Conservation (phyloP, 1,140 invertebrate species). For the Macrostomum lignano region DNA sequence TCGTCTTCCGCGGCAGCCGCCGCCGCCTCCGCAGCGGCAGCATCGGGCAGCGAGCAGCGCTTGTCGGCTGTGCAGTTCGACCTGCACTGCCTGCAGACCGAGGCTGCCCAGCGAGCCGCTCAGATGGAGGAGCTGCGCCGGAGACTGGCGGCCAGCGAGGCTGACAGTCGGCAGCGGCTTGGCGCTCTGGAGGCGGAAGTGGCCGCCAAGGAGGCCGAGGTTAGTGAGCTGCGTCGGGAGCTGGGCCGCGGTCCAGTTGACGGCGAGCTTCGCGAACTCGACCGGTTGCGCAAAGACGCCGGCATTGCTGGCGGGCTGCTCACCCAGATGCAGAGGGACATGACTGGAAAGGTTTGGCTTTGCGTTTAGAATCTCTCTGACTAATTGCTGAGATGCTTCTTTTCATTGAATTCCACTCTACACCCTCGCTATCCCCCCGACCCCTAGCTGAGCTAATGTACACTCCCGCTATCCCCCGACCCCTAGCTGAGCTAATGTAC, state of each 20-base stretch:
- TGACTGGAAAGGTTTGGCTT: constrained; percentile 22
- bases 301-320: constrained; percentile 24
- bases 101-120: not conserved
- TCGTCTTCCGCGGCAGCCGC: too few species aligned
- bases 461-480: too few species aligned
- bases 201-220: constrained; percentile 5
- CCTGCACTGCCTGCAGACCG: too few species aligned
- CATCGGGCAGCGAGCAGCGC: too few species aligned
- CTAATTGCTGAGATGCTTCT: constrained; percentile 14
- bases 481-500: too few species aligned
- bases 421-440: too few species aligned
- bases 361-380: too few species aligned
- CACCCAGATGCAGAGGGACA: constrained; percentile 25
- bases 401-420: too few species aligned
- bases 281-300: constrained; percentile 24
- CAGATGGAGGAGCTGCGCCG: constrained; percentile 3
- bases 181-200: constrained; percentile 5
- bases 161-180: constrained; percentile 3
- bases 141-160: constrained; percentile 4
- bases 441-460: too few species aligned
- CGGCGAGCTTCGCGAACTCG: constrained; percentile 15
- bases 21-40: too few species aligned
- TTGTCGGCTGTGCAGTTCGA: too few species aligned
- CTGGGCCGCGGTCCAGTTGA: constrained; percentile 1
- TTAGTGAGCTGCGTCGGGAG: constrained; percentile 1